Evolutionary conservation across 2,888 invertebrate genomes (phyloP).

Genomic region (Antitype chi): DNA sequence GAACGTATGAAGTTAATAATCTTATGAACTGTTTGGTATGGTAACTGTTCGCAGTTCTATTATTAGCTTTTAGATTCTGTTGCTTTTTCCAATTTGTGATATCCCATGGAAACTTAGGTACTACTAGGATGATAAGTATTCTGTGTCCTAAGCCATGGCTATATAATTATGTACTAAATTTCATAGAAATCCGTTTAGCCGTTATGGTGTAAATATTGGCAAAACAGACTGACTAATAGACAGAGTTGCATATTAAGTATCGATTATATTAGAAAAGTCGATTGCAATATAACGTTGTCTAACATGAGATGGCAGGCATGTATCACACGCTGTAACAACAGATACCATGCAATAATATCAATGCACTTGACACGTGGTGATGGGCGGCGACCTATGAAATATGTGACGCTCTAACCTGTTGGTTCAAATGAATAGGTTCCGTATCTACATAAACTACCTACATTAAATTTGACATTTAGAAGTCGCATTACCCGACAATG

Average conservation of each 20-base stretch:
- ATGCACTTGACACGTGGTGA: constrained; percentile 1
- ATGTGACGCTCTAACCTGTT: constrained; percentile 2
- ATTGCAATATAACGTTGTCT: not conserved
- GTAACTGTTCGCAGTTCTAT: not conserved
- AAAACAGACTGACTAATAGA: not conserved
- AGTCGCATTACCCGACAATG: not conserved
- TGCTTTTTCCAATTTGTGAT: not conserved
- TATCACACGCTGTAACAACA: not conserved
- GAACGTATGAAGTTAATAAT: constrained; percentile 8
- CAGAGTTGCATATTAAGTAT: not conserved
- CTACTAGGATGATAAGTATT: not conserved
- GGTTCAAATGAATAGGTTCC: not conserved
- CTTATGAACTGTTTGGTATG: not conserved
- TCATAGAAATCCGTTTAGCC: not conserved
- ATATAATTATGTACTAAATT: no score
- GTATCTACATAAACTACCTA: not conserved
- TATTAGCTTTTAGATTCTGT: not conserved
- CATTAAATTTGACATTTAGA: not conserved
- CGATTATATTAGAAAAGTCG: not conserved
- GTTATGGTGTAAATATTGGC: not conserved
- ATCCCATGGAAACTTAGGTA: not conserved
- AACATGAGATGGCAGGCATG: no score
- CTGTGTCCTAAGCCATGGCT: no score
- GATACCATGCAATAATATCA: constrained; percentile 3
- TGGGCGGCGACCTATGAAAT: not conserved